Conservation (phyloP, 2,888 invertebrate species). For the Lumbricus terrestris region DNA sequence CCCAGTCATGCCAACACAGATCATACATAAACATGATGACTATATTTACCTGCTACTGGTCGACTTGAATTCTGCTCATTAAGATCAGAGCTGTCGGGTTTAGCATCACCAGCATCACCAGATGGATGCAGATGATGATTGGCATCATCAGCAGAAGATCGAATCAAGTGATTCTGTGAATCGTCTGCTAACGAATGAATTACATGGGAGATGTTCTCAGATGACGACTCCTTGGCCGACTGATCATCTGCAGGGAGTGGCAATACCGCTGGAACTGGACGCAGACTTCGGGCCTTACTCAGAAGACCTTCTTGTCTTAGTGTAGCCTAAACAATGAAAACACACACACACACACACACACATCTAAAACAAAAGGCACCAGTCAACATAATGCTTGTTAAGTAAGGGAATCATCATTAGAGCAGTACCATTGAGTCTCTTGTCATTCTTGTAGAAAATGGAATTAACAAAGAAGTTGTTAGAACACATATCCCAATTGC, state of each 20-base stretch:
- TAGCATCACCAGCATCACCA: not conserved
- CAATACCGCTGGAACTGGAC: not conserved
- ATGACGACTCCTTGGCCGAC: too few species aligned
- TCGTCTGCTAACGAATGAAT: not conserved
- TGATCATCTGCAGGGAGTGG: not conserved
- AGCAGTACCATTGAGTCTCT: not conserved
- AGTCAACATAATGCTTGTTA: not conserved
- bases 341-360: slow-evolving; percentile 3
- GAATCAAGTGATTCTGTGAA: not conserved
- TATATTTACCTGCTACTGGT: not conserved
- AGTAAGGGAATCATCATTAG: not conserved
- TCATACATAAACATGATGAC: not conserved
- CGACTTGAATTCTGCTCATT: not conserved
- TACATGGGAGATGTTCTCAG: not conserved
- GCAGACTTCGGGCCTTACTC: not conserved
- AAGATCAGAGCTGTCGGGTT: not conserved
- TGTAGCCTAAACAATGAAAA: slow-evolving; percentile 5
- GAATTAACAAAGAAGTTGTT: not conserved
- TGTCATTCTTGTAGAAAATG: not conserved
- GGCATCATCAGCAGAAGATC: not conserved
- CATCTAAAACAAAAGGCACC: not conserved
- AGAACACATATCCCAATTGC: not conserved
- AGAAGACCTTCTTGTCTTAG: slow-evolving; percentile 14
- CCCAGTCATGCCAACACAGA: not conserved
- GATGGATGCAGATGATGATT: not conserved